Evolutionary conservation across 2,797 vertebrate species (phyloP).

Genomic region (Limosa lapponica): DNA sequence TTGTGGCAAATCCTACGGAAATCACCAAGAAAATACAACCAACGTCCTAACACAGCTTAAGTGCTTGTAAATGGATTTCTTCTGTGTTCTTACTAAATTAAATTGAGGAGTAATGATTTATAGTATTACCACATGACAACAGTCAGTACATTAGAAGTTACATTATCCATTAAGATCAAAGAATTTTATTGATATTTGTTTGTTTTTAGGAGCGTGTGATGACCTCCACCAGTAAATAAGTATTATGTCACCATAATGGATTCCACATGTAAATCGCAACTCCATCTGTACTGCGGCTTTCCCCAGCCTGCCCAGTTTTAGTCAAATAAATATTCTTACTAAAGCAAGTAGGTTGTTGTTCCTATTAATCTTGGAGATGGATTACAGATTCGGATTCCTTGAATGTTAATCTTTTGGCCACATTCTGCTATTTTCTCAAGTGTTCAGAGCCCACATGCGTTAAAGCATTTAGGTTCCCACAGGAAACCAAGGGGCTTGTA

Average conservation of each 20-base stretch:
- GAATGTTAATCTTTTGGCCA: background rate
- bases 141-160: conserved; percentile 4
- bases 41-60: background rate
- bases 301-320: background rate
- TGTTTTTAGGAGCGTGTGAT: background rate
- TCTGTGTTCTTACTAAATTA: background rate
- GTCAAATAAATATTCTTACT: conserved; percentile 4
- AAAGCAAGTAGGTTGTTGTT: background rate
- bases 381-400: background rate
- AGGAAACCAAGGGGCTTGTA: background rate
- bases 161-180: conserved; percentile 18
- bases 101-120: conserved; percentile 32
- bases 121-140: background rate
- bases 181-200: conserved; percentile 35
- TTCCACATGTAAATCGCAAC: conserved; percentile 1
- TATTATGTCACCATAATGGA: conserved; percentile 7
- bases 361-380: background rate
- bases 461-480: background rate
- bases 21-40: background rate
- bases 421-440: background rate
- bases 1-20: background rate
- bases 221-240: conserved; percentile 33
- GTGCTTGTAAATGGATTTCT: conserved; percentile 36
- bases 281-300: background rate
- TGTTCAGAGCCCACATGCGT: background rate